Evolutionary conservation across 2,113 vertebrate genomes (phyloP).

Genomic region (Capreolus pygargus): DNA sequence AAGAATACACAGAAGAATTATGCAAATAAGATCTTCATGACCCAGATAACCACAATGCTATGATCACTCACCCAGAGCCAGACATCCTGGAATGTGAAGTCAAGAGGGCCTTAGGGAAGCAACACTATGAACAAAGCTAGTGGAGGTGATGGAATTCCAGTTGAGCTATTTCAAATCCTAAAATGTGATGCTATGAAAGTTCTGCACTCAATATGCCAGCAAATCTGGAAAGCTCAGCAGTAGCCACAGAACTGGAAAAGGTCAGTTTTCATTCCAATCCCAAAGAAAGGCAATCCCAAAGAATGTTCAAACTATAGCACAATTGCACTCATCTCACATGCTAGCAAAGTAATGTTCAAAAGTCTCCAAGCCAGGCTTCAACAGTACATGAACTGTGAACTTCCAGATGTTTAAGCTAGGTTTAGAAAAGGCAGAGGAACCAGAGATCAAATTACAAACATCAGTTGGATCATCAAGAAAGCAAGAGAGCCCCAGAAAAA

Average conservation of each 20-base stretch:
- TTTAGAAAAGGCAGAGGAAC: neutral
- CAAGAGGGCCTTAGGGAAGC: neutral
- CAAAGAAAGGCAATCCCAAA: neutral
- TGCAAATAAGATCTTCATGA: neutral
- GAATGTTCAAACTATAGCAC: neutral
- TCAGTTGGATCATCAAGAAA: neutral
- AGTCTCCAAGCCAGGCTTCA: neutral
- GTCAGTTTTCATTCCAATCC: neutral
- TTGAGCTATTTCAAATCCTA: neutral
- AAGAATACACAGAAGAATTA: neutral
- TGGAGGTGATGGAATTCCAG: neutral
- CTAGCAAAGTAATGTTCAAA: neutral
- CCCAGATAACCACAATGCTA: neutral
- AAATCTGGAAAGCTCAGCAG: neutral
- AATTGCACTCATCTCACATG: neutral
- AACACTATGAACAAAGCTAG: neutral
- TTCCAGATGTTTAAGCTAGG: neutral
- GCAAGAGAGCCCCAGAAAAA: neutral
- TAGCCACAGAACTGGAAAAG: neutral
- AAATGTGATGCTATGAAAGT: neutral
- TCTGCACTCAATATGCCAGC: neutral
- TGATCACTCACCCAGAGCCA: neutral
- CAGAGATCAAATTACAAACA: neutral
- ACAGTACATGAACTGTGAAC: neutral
- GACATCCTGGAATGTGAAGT: neutral